Percentiles rank a stretch among this genome's conserved stretches.
Evolutionary conservation across 2,888 invertebrate species (phyloP).

Genomic region (Orthonychiurus folsomi): DNA sequence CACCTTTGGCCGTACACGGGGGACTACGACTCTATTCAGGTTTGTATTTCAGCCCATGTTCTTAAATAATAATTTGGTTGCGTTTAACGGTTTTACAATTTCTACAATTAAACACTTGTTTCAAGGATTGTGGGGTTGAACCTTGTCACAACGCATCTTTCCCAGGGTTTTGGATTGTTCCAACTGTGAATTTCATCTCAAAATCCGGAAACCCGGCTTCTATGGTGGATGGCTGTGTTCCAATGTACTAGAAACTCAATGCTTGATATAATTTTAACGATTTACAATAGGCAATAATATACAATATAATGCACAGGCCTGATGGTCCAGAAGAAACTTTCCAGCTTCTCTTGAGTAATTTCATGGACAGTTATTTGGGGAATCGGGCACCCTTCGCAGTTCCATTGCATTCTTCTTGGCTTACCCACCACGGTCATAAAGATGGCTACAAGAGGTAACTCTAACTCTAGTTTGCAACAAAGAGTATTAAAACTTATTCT

Average conservation of each 20-base stretch:
- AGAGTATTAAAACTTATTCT: too few species aligned
- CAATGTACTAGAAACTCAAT: too few species aligned
- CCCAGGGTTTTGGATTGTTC: slow-evolving; percentile 57
- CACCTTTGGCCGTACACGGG: slow-evolving; percentile 61
- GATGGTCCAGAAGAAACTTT: background rate
- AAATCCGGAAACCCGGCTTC: slow-evolving; percentile 48
- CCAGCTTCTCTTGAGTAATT: background rate
- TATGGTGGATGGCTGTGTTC: slow-evolving; percentile 51
- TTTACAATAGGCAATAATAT: too few species aligned
- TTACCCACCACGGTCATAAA: slow-evolving; percentile 41
- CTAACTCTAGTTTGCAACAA: too few species aligned
- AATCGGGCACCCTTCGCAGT: slow-evolving; percentile 44
- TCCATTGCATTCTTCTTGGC: background rate
- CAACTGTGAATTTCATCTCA: slow-evolving; percentile 56
- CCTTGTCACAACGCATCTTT: slow-evolving; percentile 53
- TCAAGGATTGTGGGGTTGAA: slow-evolving; percentile 42
- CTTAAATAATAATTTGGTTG: too few species aligned
- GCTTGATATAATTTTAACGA: too few species aligned
- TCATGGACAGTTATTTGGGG: background rate
- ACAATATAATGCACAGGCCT: too few species aligned
- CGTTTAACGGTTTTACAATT: too few species aligned
- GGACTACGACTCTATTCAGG: slow-evolving; percentile 49
- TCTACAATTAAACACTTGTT: too few species aligned
- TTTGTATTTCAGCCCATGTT: too few species aligned
- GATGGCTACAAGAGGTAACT: slow-evolving; percentile 48